These are phyloP conservation scores for Octodon degus DNA, from an alignment of 2,113 vertebrate species.

Conservation along the genomic window DNA sequence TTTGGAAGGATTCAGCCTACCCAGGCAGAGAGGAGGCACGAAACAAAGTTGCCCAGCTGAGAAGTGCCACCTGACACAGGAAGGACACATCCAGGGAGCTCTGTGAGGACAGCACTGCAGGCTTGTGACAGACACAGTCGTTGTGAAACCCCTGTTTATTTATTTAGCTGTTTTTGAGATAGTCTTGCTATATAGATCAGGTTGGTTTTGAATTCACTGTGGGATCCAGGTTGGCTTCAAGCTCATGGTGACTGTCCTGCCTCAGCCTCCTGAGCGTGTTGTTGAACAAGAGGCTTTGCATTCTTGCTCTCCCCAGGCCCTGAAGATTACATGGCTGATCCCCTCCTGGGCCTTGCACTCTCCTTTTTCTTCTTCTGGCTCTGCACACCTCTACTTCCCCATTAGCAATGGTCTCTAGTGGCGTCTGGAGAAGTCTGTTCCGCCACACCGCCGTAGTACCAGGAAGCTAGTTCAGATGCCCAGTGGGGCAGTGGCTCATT, in stretches of 20 bases:
- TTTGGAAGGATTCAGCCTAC: neutral
- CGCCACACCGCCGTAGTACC: neutral
- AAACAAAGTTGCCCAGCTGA: neutral
- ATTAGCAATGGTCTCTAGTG: neutral
- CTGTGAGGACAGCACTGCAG: neutral
- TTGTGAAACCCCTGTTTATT: neutral
- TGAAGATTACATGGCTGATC: neutral
- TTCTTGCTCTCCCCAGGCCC: neutral
- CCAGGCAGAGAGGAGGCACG: neutral
- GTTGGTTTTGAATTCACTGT: neutral
- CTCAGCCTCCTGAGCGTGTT: neutral
- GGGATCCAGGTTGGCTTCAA: neutral
- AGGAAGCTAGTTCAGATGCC: neutral
- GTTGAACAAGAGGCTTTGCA: neutral
- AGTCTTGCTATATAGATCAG: neutral
- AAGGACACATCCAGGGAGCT: accelerated
- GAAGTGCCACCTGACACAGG: accelerated
- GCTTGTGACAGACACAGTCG: neutral
- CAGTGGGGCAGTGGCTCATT: accelerated
- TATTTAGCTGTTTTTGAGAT: neutral
- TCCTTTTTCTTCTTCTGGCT: too few relatives aligned
- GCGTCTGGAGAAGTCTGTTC: neutral
- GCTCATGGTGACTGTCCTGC: neutral
- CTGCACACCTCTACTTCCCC: neutral
- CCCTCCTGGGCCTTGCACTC: neutral